Base-by-base conservation (phyloP, 2,113 vertebrate species). In the Zosterops japonicus region DNA sequence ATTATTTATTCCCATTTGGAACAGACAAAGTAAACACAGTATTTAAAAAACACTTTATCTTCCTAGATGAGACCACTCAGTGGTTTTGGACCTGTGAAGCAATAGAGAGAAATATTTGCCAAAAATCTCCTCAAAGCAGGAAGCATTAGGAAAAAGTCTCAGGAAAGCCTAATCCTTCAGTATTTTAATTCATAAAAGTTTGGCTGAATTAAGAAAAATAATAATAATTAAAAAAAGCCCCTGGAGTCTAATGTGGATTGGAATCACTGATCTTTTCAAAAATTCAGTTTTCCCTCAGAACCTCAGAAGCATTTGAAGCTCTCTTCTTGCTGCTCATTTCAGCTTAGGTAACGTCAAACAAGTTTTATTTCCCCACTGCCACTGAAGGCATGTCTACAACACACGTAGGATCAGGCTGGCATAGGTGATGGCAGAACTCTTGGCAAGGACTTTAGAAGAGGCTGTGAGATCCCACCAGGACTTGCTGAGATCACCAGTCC, bases 141-240 rank as follows among this genome's bases (percentile, higher is more conserved):
- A 97, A 96, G 49, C 49, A 84, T 87, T 95, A 93, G 28, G 49
- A 85, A 94, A 41, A 87, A 65, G 28, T 53, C 77, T 93, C 77
- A 87, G 69, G 69, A 91, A 95, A 95, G 42, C n/a, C 57, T 96
- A 96, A 96, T 97, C 65, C 63, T 74, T 76, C 61, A 52, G 50
- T 84, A 78, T 89, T 75, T 81, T 88, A 96, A 88, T 49, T 75
- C 64, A 79, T 28, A 76, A 46, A 84, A 78, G 36, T 90, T 87
- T 97, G 95, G 85, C 64, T 11, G 14, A 59, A 59, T 59, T 59
- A 36, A 25, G n/a, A 59, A 59, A 57, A 57, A 56, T 39, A 39
- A 39, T 39, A 39, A 39, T 39, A 18, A 17, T 39, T 17, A 53
- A 28, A 53, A 59, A 59, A 90, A 81, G 25, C 5, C 41, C 31